Evolutionary conservation across 2,888 invertebrate genomes (phyloP).

Genomic region (Polylopha cassiicola): DNA sequence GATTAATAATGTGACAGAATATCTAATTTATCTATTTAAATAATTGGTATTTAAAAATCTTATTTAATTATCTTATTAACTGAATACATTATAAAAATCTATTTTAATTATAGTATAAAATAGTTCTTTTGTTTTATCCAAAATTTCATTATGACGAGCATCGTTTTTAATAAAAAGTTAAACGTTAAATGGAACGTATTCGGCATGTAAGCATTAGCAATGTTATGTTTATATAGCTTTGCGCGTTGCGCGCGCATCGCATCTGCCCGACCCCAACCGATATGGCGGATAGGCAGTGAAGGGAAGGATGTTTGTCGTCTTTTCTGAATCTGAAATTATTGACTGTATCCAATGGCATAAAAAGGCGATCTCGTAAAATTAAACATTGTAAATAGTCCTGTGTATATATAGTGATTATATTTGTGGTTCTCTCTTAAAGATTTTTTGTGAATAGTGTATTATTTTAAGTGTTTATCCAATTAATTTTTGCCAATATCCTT

Average conservation of each 20-base stretch:
- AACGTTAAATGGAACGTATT: conserved; percentile 7
- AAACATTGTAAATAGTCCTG: conserved; percentile 84
- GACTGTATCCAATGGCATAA: conserved; percentile 82
- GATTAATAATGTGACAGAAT: no score
- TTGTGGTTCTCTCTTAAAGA: conserved; percentile 79
- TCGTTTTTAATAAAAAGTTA: no score
- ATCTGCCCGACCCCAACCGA: conserved; percentile 73
- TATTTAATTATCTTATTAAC: no score
- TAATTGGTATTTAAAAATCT: no score
- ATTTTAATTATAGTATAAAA: no score
- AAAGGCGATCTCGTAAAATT: conserved; percentile 79
- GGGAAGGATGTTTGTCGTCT: conserved; percentile 73
- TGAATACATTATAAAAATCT: no score
- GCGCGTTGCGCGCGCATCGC: conserved; percentile 77
- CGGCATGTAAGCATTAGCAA: conserved; percentile 9
- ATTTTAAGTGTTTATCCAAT: conserved; percentile 78
- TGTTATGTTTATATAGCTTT: conserved; percentile 69
- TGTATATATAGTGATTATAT: conserved; percentile 86
- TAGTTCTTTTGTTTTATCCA: no score
- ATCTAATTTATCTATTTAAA: no score
- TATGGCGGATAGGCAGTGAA: conserved; percentile 75
- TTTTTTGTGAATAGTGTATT: conserved; percentile 79
- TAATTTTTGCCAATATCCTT: conserved; percentile 80
- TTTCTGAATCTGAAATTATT: conserved; percentile 79
- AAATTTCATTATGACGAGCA: no score